phyloP scores from a whole-genome alignment of 53 echinoderm and acorn worm genomes.

The Antedon mediterranea region DNA sequence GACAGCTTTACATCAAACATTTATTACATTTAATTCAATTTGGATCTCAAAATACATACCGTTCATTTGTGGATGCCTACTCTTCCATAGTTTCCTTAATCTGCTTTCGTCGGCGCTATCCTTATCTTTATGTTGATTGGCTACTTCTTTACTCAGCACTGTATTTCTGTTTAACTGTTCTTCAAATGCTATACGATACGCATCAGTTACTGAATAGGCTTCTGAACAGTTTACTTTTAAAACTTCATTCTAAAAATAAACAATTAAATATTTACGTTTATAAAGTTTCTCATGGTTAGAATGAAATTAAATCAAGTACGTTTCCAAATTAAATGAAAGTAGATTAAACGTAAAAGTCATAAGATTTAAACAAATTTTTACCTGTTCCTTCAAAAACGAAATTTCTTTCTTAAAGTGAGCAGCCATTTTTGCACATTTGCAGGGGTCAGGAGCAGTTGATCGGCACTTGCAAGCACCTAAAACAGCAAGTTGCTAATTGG shows the following conservation, averaged over 20 bases:
- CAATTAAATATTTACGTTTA: no score
- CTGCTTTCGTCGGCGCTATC: constrained; percentile 15
- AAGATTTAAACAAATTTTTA: no score
- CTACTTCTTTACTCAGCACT: constrained; percentile 33
- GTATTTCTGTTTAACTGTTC: constrained; percentile 74
- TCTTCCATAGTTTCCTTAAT: constrained; percentile 9
- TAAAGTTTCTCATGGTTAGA: no score
- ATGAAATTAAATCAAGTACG: no score
- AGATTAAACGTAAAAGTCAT: no score
- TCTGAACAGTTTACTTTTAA: constrained; percentile 12
- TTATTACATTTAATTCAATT: no score
- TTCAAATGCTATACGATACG: constrained; percentile 82
- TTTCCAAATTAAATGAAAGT: no score
- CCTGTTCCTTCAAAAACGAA: constrained; percentile 60
- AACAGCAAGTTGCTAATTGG: constrained; percentile 77
- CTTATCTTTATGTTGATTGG: background rate
- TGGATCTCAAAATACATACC: constrained; percentile 13
- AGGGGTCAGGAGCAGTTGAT: constrained; percentile 71
- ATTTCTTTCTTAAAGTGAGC: constrained; percentile 82
- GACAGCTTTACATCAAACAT: no score
- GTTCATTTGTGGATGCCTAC: constrained; percentile 21
- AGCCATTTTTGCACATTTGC: constrained; percentile 79
- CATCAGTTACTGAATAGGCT: constrained; percentile 49
- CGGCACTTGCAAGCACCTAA: constrained; percentile 77
- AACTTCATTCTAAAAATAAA: background rate